Evolutionary conservation across 2,797 vertebrate species (phyloP).

Genomic region (Enteromius trimaculatus): DNA sequence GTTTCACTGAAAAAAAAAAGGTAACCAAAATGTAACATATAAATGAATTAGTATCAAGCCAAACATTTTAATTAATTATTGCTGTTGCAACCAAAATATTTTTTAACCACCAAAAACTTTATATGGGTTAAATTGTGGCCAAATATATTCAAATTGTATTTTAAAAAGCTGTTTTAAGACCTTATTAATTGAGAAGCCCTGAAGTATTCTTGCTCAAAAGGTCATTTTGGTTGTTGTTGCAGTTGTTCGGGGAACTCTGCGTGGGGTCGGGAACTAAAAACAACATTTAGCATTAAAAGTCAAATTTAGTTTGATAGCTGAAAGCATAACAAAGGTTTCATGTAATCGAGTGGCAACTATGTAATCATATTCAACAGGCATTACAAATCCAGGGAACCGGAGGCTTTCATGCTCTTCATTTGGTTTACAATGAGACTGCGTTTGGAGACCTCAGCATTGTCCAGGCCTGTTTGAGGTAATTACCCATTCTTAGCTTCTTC

Average conservation of each 20-base stretch:
- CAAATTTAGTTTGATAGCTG: neutral
- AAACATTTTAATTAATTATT: too few species aligned
- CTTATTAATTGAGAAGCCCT: neutral
- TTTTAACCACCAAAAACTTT: neutral
- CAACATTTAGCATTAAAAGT: neutral
- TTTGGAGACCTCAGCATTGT: slow-evolving; percentile 28
- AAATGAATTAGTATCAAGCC: neutral
- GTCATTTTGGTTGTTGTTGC: neutral
- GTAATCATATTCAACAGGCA: slow-evolving; percentile 19
- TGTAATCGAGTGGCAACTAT: slow-evolving; percentile 37
- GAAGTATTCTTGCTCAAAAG: neutral
- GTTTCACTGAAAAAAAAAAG: neutral
- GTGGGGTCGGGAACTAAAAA: neutral
- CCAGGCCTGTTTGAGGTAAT: slow-evolving; percentile 34
- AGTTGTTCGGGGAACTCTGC: neutral
- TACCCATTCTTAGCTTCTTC: slow-evolving; percentile 43
- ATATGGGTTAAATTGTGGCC: neutral
- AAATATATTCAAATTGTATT: neutral
- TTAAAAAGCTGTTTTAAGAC: neutral
- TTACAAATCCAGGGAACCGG: slow-evolving; percentile 21
- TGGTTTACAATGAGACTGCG: slow-evolving; percentile 19
- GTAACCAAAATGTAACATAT: neutral
- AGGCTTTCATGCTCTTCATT: slow-evolving; percentile 30
- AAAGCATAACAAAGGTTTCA: slow-evolving; percentile 23
- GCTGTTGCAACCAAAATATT: neutral